Base-by-base conservation (phyloP, 1,140 invertebrate genomes). In the Cotesia chilonis region DNA sequence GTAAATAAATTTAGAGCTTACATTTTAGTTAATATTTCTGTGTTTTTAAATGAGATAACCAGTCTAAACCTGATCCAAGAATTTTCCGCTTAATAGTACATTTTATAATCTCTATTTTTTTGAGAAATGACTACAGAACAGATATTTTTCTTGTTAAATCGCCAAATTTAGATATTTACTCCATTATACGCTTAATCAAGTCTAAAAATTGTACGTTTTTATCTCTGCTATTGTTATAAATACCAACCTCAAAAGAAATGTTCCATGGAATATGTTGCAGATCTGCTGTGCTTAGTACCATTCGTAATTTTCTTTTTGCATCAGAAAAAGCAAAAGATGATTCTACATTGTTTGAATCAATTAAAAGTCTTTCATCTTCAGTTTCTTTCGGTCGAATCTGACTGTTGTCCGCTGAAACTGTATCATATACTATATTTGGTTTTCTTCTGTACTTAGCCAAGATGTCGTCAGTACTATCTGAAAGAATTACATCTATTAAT, bases 391-490 rank as follows among this genome's bases (percentile, higher is more conserved):
- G 78, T 75, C 84, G 78, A 4, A 83, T 85, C 5, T 84, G 81
- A 74, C 80, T 87, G 71, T 82, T 85, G 54, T 86, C 84, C 0
- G 85, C 78, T 0, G 83, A 83, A 3, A 86, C 86, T 17, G 89
- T 88, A 73, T 90, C 89, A 70, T 87, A 90, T 20, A 89, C 85
- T 35, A 88, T 88, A 75, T 91, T 92, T 0, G 91, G 89, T 87
- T 96, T 96, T 61, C 94, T 91, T 12, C 96, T 89, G 84, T 99
- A 99, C 82, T 98, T 98, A 35, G 95, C 96, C 75, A 99, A 89
- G 79, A 99, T 98, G 80, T 98, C 96, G 81, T 98, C 96, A 10
- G 94, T 92, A 52, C 91, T 91, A 84, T 96, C 95, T 90, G 76
- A 61, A 83, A 87, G 60, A 20, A 3, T 52, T 68, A 77, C 70